Percentiles rank a stretch among this genome's conserved stretches.
Evolutionary conservation across 1,140 invertebrate species (phyloP).

Genomic region (Panagrolaimus sp.): DNA sequence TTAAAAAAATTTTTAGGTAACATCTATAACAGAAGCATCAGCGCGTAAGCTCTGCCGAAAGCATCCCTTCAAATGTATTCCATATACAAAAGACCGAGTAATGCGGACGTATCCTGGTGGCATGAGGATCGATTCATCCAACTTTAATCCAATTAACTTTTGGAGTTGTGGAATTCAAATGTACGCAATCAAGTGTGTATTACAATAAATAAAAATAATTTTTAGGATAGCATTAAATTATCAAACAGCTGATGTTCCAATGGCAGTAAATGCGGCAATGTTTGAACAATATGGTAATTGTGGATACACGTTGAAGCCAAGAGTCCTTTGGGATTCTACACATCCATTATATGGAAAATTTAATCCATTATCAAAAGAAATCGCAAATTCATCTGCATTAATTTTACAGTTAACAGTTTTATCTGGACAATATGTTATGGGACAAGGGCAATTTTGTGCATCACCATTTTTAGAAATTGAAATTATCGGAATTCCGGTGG

Average conservation of each 20-base stretch:
- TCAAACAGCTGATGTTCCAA: constrained; percentile 60
- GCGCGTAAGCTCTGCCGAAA: constrained; percentile 83
- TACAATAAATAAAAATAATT: too few relatives aligned
- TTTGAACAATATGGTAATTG: constrained; percentile 82
- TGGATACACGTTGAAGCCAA: constrained; percentile 80
- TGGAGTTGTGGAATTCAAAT: constrained; percentile 94
- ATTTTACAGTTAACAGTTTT: constrained; percentile 72
- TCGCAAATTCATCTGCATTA: constrained; percentile 74
- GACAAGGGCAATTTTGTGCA: constrained; percentile 57
- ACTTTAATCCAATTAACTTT: constrained; percentile 87
- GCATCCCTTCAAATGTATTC: constrained; percentile 72
- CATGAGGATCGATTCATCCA: constrained; percentile 88
- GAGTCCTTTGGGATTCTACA: constrained; percentile 79
- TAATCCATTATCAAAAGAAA: constrained; percentile 71
- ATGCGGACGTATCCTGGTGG: constrained; percentile 84
- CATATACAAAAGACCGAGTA: constrained; percentile 65
- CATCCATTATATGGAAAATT: constrained; percentile 84
- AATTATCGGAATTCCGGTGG: constrained; percentile 78
- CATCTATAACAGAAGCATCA: constrained; percentile 81
- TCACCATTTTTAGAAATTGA: constrained; percentile 84
- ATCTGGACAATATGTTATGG: constrained; percentile 28
- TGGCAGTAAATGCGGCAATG: constrained; percentile 70
- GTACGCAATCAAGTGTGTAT: too few relatives aligned
- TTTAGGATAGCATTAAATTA: constrained; percentile 96
- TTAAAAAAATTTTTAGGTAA: constrained; percentile 68